Percentiles rank a stretch among this genome's conserved stretches.
These are phyloP conservation scores for Cryptophagus acutangulus DNA, from an alignment of 2,888 invertebrate species.

Conservation along the genomic window DNA sequence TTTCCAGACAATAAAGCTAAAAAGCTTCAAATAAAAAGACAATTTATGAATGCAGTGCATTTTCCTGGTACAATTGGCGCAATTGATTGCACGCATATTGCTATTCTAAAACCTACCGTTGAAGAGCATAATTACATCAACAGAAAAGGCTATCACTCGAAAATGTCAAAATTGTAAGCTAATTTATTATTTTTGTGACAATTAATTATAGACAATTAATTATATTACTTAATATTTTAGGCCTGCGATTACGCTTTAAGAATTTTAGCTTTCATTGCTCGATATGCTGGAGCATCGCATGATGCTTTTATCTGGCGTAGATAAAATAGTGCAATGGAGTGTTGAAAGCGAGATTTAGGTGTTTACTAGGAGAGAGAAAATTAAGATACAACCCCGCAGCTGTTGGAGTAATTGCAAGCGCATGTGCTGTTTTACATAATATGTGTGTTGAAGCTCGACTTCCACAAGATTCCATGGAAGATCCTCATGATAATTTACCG, in stretches of 20 bases:
- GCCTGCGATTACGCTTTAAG: not conserved
- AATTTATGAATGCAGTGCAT: constrained; percentile 1
- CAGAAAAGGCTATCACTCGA: constrained; percentile 5
- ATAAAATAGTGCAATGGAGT: too few relatives aligned
- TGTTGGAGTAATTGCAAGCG: too few relatives aligned
- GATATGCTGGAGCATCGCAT: not conserved
- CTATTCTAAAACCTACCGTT: constrained; percentile 8
- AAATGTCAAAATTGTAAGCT: too few relatives aligned
- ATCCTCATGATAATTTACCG: too few relatives aligned
- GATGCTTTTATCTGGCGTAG: constrained; percentile 6
- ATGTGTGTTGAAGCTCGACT: too few relatives aligned
- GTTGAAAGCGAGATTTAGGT: too few relatives aligned
- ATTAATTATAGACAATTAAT: not conserved
- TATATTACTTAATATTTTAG: not conserved
- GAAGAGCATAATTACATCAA: constrained; percentile 11
- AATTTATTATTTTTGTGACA: not conserved
- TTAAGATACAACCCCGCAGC: too few relatives aligned
- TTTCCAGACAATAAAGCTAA: not conserved
- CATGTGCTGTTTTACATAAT: too few relatives aligned
- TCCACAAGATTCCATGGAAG: too few relatives aligned
- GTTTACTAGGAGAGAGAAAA: too few relatives aligned
- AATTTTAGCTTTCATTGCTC: not conserved
- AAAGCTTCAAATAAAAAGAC: too few relatives aligned
- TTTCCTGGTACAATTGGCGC: constrained; percentile 15
- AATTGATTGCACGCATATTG: constrained; percentile 12